Evolutionary conservation across 2,888 invertebrate genomes (phyloP).

Genomic region (Carterocephalus palaemon): DNA sequence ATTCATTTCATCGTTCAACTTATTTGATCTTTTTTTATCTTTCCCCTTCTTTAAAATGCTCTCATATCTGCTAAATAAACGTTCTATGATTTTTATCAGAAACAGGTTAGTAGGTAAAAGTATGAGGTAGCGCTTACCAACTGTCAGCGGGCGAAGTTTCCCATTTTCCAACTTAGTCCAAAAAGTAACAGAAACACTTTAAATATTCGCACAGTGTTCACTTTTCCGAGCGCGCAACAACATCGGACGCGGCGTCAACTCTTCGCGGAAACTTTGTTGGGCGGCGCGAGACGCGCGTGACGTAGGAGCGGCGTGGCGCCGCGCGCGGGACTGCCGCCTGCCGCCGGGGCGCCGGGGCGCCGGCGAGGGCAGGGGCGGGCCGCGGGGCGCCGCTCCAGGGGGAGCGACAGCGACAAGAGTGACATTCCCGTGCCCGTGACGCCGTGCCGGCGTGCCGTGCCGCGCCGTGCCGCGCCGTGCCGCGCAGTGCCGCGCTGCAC

Average conservation of each 20-base stretch:
- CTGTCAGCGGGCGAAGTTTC: constrained; percentile 1
- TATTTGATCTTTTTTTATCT: too few relatives aligned
- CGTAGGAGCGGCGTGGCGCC: constrained; percentile 24
- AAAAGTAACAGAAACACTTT: constrained; percentile 17
- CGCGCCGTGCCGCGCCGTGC: constrained; percentile 17
- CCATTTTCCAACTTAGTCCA: constrained; percentile 20
- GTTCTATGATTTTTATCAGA: too few relatives aligned
- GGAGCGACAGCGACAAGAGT: constrained; percentile 48
- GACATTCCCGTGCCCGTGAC: constrained; percentile 50
- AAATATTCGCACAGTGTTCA: constrained; percentile 16
- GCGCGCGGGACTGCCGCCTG: constrained; percentile 31
- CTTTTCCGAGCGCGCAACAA: too few relatives aligned
- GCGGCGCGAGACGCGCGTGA: constrained; percentile 24
- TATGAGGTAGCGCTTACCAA: too few relatives aligned
- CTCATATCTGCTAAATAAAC: too few relatives aligned
- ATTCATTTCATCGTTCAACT: too few relatives aligned
- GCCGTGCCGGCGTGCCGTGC: constrained; percentile 17
- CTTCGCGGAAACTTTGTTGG: constrained; percentile 11
- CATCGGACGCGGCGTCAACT: too few relatives aligned
- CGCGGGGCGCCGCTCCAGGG: constrained; percentile 25
- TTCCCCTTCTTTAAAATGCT: too few relatives aligned
- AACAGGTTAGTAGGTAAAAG: too few relatives aligned
- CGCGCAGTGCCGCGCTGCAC: constrained; percentile 59
- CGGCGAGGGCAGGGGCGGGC: constrained; percentile 16
- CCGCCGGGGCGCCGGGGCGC: constrained; percentile 14